A percentile compares a stretch with the other conserved stretches of the same genome.
phyloP scores from a whole-genome alignment of 2,888 invertebrate genomes.

The Trichopoda pennipes region DNA sequence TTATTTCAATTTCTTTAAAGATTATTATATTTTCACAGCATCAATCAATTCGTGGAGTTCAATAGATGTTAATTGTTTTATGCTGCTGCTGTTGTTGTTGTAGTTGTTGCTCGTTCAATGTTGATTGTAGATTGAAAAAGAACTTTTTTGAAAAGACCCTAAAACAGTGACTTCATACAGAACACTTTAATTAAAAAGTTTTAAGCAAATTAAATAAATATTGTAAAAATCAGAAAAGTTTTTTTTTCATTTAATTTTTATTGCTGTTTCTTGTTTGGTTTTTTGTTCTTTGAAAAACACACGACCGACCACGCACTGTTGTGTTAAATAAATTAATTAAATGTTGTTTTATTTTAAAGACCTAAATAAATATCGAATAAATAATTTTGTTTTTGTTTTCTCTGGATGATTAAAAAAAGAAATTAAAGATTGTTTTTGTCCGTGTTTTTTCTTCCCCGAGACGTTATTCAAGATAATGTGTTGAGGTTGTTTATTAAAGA shows the following conservation, averaged over 20 bases:
- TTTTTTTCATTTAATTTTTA: background rate
- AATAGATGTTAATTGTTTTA: conserved; percentile 33
- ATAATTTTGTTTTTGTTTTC: conserved; percentile 3
- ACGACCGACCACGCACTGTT: conserved; percentile 34
- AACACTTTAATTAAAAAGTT: conserved; percentile 17
- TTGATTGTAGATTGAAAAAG: conserved; percentile 12
- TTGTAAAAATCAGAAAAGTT: background rate
- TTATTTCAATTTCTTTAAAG: conserved; percentile 5
- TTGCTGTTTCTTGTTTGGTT: background rate
- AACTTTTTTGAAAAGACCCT: background rate
- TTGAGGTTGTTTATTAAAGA: background rate
- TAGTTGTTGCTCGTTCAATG: conserved; percentile 1
- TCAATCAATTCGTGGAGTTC: conserved; percentile 28
- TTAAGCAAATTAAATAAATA: background rate
- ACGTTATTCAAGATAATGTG: conserved; percentile 6
- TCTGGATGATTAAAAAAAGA: background rate
- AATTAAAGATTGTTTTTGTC: background rate
- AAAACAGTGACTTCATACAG: conserved; percentile 5
- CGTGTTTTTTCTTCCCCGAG: background rate
- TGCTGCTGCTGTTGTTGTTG: background rate
- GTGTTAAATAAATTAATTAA: conserved; percentile 16
- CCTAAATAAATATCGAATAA: background rate
- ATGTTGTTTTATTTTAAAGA: conserved; percentile 2
- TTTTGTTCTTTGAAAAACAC: conserved; percentile 15
- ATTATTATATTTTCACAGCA: conserved; percentile 11